phyloP scores from a whole-genome alignment of 1,140 invertebrate species.

The Oreohelix idahoensis region DNA sequence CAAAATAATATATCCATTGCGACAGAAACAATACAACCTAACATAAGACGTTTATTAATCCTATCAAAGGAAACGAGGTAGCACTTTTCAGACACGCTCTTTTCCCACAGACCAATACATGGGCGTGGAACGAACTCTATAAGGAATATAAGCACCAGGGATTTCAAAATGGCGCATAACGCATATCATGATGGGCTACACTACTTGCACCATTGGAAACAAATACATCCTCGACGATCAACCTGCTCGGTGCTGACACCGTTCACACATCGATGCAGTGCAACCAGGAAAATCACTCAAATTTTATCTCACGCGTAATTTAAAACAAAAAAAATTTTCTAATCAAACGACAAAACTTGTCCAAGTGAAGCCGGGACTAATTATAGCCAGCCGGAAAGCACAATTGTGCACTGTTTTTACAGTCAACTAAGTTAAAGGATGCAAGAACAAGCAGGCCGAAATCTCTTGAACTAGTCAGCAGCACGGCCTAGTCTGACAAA shows the following conservation, averaged over 20 bases:
- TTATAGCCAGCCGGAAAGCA: too few species aligned
- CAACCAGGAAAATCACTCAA: too few species aligned
- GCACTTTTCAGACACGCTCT: too few species aligned
- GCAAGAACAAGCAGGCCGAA: background rate
- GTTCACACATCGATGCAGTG: too few species aligned
- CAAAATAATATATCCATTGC: background rate
- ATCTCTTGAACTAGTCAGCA: background rate
- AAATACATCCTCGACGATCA: background rate
- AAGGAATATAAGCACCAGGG: background rate
- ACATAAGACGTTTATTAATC: background rate
- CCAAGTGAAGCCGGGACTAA: background rate
- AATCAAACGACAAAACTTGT: background rate
- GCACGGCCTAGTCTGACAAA: conserved; percentile 8
- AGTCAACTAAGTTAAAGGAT: background rate
- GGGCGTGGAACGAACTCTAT: background rate
- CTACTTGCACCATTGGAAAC: background rate
- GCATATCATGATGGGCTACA: background rate
- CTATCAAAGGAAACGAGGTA: too few species aligned
- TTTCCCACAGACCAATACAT: too few species aligned
- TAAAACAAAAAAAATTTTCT: too few species aligned
- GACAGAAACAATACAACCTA: background rate
- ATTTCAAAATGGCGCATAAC: background rate
- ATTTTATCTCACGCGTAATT: too few species aligned
- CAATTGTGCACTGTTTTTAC: too few species aligned
- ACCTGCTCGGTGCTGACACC: background rate